Evolutionary conservation across 2,113 vertebrate species (phyloP).

Genomic region (Propithecus coquereli): DNA sequence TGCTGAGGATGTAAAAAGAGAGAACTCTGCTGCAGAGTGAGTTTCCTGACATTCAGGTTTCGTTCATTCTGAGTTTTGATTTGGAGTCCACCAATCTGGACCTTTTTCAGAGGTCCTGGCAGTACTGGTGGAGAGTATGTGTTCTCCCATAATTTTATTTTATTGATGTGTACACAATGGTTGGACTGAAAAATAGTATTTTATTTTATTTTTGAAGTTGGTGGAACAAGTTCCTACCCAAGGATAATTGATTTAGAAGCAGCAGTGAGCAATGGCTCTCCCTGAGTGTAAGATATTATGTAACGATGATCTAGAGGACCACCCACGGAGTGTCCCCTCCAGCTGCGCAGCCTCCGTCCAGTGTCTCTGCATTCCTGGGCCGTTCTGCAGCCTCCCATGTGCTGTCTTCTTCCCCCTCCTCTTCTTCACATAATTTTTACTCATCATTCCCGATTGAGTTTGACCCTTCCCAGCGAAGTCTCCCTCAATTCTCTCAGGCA

Average conservation of each 20-base stretch:
- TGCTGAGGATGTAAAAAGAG: neutral
- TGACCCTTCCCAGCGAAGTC: neutral
- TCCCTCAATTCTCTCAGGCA: neutral
- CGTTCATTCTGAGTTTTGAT: neutral
- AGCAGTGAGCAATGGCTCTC: neutral
- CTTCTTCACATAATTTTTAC: neutral
- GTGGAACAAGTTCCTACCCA: neutral
- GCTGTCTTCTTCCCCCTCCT: neutral
- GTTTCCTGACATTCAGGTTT: neutral
- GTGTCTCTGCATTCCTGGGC: too few relatives aligned
- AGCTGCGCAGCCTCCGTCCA: neutral
- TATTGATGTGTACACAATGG: neutral
- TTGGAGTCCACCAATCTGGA: neutral
- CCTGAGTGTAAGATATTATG: neutral
- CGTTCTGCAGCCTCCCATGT: neutral
- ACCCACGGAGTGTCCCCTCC: neutral
- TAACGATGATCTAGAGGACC: neutral
- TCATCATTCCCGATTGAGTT: neutral
- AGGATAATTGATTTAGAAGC: neutral
- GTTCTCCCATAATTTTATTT: neutral
- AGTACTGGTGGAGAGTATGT: neutral
- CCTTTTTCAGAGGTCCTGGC: neutral
- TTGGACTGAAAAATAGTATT: neutral
- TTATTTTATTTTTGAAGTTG: neutral
- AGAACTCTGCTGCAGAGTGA: neutral